phyloP scores from a whole-genome alignment of 1,140 invertebrate species.

The Saccostrea cuccullata region DNA sequence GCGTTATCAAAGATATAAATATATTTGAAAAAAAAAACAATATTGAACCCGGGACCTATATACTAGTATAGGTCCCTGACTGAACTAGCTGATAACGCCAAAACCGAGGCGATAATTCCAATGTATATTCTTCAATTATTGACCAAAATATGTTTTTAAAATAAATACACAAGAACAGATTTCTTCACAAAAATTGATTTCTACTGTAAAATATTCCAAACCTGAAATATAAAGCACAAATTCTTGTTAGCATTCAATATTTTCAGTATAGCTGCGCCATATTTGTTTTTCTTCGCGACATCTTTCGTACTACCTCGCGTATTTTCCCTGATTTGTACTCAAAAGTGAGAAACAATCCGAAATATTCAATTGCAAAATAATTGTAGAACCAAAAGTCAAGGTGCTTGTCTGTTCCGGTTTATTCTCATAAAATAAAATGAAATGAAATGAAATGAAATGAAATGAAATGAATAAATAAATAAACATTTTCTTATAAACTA shows the following conservation, averaged over 20 bases:
- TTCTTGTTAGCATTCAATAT: background rate
- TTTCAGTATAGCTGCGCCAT: slow-evolving; percentile 34
- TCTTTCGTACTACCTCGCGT: background rate
- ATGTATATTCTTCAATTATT: no score
- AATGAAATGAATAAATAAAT: no score
- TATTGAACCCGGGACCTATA: no score
- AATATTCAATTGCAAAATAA: background rate
- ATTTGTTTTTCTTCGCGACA: slow-evolving; percentile 59
- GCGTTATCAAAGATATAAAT: background rate
- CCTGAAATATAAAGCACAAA: background rate
- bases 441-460: no score
- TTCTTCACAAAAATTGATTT: background rate
- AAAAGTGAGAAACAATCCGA: background rate
- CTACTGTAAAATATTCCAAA: background rate
- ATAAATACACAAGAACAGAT: no score
- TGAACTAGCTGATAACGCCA: no score
- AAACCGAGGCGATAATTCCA: no score
- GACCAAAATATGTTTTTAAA: no score
- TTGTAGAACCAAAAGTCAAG: background rate
- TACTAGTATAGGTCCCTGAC: no score
- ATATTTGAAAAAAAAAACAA: background rate
- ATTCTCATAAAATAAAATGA: background rate
- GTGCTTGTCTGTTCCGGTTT: background rate
- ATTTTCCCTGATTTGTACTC: background rate
- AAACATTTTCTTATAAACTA: no score